A percentile compares a stretch with the other conserved stretches of the same genome.
Evolutionary conservation across 2,113 vertebrate genomes (phyloP).

Genomic region (Toxostoma redivivum): DNA sequence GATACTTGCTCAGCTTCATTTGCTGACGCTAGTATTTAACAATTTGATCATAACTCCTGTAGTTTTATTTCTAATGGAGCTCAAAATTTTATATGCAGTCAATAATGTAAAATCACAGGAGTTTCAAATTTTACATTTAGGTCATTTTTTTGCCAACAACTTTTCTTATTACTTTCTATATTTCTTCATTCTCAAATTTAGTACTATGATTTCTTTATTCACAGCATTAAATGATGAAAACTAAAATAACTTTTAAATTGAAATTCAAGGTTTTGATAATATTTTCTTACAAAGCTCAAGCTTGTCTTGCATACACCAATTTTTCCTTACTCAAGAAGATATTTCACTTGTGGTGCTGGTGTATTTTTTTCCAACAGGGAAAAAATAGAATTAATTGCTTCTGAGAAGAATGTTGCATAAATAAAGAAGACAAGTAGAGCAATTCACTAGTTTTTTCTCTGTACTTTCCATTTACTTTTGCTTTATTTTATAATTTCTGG

Average conservation of each 20-base stretch:
- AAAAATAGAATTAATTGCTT: background rate
- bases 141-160: background rate
- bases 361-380: background rate
- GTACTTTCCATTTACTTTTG: background rate
- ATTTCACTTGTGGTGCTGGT: background rate
- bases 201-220: background rate
- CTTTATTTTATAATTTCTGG: background rate
- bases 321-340: background rate
- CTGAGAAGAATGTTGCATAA: background rate
- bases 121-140: background rate
- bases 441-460: background rate
- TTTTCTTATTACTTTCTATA: background rate
- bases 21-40: slow-evolving; percentile 14
- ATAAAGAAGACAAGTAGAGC: background rate
- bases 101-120: slow-evolving; percentile 3
- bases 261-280: background rate
- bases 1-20: slow-evolving; percentile 7
- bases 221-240: background rate
- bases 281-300: background rate
- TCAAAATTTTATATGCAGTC: background rate
- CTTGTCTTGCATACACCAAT: background rate
- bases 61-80: slow-evolving; percentile 28
- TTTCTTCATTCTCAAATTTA: background rate
- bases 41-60: background rate
- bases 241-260: background rate